Conservation (phyloP, 2,888 invertebrate species). For the Pristionchus mayeri region DNA sequence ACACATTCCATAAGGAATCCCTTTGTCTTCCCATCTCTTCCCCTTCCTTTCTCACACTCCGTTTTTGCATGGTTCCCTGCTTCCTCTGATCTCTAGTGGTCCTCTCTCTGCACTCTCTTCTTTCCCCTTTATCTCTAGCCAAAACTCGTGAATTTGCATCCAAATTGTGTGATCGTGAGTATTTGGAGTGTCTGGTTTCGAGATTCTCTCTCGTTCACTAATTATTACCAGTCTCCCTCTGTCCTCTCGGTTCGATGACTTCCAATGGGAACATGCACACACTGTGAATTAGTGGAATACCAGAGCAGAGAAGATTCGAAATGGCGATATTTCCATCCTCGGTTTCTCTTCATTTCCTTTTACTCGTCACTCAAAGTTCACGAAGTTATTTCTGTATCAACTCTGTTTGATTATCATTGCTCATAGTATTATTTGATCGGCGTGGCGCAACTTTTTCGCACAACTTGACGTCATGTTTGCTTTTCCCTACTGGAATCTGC, state of each 20-base stretch:
- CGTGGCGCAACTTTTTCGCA: constrained; percentile 3
- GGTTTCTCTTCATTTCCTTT: not conserved
- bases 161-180: not conserved
- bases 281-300: not conserved
- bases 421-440: not conserved
- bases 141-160: not conserved
- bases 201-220: not conserved
- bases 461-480: constrained; percentile 18
- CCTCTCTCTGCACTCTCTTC: not conserved
- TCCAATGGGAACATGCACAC: not conserved
- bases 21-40: constrained; percentile 23
- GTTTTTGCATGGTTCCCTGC: constrained; percentile 4
- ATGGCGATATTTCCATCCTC: not conserved
- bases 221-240: constrained; percentile 24
- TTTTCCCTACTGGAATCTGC: not conserved
- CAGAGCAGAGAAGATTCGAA: not conserved
- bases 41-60: constrained; percentile 30
- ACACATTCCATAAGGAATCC: constrained; percentile 20
- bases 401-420: not conserved
- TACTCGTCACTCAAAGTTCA: not conserved
- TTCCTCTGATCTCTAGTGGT: not conserved
- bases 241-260: not conserved
- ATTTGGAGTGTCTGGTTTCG: not conserved
- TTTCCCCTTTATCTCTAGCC: not conserved
- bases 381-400: constrained; percentile 7